Base-by-base conservation (phyloP, 2,113 vertebrate genomes). In the Mesitornis unicolor region DNA sequence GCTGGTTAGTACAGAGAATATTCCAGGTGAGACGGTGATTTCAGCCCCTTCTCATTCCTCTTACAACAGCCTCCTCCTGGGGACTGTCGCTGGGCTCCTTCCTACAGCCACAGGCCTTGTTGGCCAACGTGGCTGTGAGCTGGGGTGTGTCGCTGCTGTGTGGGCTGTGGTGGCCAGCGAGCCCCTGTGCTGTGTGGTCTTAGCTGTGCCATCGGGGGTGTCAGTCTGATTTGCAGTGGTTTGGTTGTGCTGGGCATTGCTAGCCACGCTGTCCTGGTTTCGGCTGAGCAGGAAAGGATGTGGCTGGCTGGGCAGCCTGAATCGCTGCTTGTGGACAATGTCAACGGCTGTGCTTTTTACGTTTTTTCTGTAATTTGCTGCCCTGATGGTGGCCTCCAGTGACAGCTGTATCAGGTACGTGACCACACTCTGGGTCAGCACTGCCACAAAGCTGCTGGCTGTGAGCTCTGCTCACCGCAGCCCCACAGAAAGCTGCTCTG, bases 91-190 rank as follows among this genome's bases (percentile, higher is more conserved):
- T 11, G 11, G 43, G n/a, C 38, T 77, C 57, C 42, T 14, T 43
- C 21, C 61, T 53, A 1, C 38, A 14, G 38, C 38, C 26, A 7
- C 13, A 69, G 6, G 33, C 54, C 33, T n/a, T 10, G 21, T 7
- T 54, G 68, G 33, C 2, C 8, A 16, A 53, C 45, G 75, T 8
- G 0, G 14, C 45, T n/a, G 33, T 33, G n/a, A 16, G 2, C n/a
- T 28, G 2, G 45, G 45, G 7, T 1, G 0, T 3, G 16, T 26
- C 35, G 78, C n/a, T 10, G 21, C 50, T 29, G 12, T 3, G n/a
- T 3, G 13, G 70, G 50, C 90, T 63, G 21, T 5, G 9, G 36
- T 1, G 3, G 43, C 11, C 43, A 17, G 38, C 5, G 2, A 93
- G 65, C 40, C 10, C 45, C 47, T 38, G 20, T 1, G 12, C 50